Conservation (phyloP, 1,140 invertebrate species). For the Drosophila lacertosa region DNA sequence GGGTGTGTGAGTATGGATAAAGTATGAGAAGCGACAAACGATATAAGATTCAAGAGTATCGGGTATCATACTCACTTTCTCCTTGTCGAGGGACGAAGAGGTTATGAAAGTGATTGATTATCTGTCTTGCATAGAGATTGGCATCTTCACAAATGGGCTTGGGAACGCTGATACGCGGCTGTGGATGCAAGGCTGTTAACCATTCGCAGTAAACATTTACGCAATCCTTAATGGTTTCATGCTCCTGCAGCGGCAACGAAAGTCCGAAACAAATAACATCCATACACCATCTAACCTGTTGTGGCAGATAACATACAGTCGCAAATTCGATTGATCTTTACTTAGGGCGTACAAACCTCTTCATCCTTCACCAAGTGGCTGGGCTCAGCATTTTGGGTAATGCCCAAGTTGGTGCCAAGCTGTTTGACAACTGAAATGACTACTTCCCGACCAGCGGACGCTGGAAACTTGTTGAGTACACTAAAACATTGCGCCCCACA, state of each 20-base stretch:
- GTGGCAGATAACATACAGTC: background rate
- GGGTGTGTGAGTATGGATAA: constrained; percentile 10
- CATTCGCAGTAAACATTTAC: constrained; percentile 99
- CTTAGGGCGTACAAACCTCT: constrained; percentile 86
- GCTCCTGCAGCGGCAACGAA: constrained; percentile 94
- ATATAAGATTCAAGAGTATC: background rate
- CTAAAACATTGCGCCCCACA: constrained; percentile 88
- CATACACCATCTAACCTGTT: constrained; percentile 83
- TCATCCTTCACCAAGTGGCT: constrained; percentile 90
- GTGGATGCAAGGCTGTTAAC: constrained; percentile 93
- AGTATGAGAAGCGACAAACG: background rate
- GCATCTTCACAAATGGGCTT: constrained; percentile 94
- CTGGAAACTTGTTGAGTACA: constrained; percentile 94
- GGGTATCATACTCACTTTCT: constrained; percentile 88
- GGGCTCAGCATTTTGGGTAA: constrained; percentile 90
- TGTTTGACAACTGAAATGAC: constrained; percentile 93
- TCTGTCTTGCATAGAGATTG: constrained; percentile 95
- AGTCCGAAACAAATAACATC: constrained; percentile 95
- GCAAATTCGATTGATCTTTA: background rate
- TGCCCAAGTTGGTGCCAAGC: constrained; percentile 90
- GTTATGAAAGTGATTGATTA: constrained; percentile 97
- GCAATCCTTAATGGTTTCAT: constrained; percentile 97
- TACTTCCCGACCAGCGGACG: constrained; percentile 91
- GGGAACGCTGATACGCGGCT: constrained; percentile 93
- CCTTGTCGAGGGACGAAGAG: constrained; percentile 96